phyloP scores from a whole-genome alignment of 2,113 vertebrate genomes.

The Dicerorhinus sumatrensis region DNA sequence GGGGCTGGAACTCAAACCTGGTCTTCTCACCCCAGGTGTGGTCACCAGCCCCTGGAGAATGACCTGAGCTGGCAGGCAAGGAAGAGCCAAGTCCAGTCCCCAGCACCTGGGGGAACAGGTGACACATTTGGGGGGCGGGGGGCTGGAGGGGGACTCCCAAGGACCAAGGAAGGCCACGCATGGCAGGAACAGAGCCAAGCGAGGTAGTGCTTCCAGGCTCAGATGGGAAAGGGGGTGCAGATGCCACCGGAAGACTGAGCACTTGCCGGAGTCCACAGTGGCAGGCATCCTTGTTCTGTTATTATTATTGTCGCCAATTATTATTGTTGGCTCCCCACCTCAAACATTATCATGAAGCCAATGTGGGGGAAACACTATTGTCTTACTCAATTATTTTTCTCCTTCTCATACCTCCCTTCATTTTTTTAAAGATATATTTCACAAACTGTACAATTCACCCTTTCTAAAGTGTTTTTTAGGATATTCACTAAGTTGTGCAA shows the following conservation, averaged over 20 bases:
- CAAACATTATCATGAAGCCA: fast-evolving
- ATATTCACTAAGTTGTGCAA: fast-evolving
- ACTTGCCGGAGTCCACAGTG: fast-evolving
- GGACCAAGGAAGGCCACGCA: not conserved
- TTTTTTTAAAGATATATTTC: not conserved
- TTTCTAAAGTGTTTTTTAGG: not conserved
- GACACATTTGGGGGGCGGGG: not conserved
- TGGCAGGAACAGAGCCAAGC: not conserved
- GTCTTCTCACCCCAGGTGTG: not conserved
- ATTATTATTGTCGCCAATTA: fast-evolving
- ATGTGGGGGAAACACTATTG: fast-evolving
- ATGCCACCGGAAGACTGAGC: fast-evolving
- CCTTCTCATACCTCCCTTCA: fast-evolving
- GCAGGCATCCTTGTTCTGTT: not conserved
- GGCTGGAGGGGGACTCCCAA: not conserved
- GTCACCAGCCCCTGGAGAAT: not conserved
- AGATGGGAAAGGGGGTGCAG: fast-evolving
- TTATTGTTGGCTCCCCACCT: not conserved
- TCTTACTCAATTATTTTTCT: not conserved
- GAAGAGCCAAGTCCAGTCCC: not conserved
- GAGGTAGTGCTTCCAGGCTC: fast-evolving
- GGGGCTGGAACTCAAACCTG: slow-evolving; percentile 68
- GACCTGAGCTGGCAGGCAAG: not conserved
- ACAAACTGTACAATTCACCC: not conserved
- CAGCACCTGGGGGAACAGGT: not conserved